Evolutionary conservation across 2,888 invertebrate species (phyloP).

Genomic region (Cryptocephalus moraei): DNA sequence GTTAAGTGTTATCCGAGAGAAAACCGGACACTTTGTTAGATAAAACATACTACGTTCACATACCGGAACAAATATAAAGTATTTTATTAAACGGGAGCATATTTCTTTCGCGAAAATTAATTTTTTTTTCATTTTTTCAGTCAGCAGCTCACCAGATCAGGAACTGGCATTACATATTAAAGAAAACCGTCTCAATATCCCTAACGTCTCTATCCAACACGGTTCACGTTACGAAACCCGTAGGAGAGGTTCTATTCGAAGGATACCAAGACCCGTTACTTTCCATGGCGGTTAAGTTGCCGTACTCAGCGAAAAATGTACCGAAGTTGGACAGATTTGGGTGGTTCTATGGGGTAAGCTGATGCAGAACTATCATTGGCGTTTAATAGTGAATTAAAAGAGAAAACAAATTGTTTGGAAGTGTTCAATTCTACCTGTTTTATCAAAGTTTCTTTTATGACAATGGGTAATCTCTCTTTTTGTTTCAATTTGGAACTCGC

Average conservation of each 20-base stretch:
- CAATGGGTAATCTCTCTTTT: no score
- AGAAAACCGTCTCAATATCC: slow-evolving; percentile 49
- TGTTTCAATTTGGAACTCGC: no score
- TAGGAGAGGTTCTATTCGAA: slow-evolving; percentile 63
- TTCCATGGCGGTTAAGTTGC: slow-evolving; percentile 50
- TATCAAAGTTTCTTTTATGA: no score
- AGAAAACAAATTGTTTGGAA: no score
- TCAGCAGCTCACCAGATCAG: slow-evolving; percentile 49
- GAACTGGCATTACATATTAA: slow-evolving; percentile 47
- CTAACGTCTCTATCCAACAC: slow-evolving; percentile 46
- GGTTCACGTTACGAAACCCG: slow-evolving; percentile 51
- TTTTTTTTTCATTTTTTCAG: slow-evolving; percentile 31
- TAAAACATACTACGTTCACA: no score
- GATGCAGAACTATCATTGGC: background rate
- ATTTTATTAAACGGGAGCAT: background rate
- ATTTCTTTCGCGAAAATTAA: no score
- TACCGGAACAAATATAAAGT: no score
- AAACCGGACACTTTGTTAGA: no score
- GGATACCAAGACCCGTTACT: slow-evolving; percentile 71
- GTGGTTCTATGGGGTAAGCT: slow-evolving; percentile 65
- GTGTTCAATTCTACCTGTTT: no score
- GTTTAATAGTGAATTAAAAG: no score
- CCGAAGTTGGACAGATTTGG: slow-evolving; percentile 70
- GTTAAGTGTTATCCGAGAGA: no score
- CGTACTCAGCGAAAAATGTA: slow-evolving; percentile 38